Conservation (phyloP, 2,888 invertebrate genomes). For the Lymantria monacha region DNA sequence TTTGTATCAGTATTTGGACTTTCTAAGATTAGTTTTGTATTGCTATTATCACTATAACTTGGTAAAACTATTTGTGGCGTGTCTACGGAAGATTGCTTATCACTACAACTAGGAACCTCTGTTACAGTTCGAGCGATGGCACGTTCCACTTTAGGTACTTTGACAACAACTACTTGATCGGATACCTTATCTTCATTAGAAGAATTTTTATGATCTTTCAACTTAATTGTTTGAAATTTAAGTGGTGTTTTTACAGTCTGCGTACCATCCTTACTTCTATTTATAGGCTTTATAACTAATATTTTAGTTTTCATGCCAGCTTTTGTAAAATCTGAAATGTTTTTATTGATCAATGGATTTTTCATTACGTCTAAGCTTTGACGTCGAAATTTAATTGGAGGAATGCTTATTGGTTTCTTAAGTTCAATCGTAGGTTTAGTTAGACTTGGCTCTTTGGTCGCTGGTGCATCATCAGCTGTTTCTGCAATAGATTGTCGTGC, state of each 20-base stretch:
- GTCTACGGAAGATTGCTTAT: slow-evolving; percentile 9
- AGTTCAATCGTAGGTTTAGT: slow-evolving; percentile 27
- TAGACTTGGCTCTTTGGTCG: slow-evolving; percentile 19
- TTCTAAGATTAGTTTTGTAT: slow-evolving; percentile 4
- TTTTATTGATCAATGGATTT: slow-evolving; percentile 70
- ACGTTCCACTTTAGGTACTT: slow-evolving; percentile 68
- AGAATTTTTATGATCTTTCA: slow-evolving; percentile 76
- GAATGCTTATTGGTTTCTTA: slow-evolving; percentile 42
- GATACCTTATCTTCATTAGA: slow-evolving; percentile 50
- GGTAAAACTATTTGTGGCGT: slow-evolving; percentile 2
- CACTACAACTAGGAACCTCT: slow-evolving; percentile 21
- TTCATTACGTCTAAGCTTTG: slow-evolving; percentile 69
- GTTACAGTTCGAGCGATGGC: slow-evolving; percentile 32
- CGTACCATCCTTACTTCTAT: slow-evolving; percentile 59
- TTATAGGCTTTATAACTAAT: slow-evolving; percentile 72
- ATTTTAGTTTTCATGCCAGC: slow-evolving; percentile 76
- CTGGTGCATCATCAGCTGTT: not conserved
- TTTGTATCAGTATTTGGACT: not conserved
- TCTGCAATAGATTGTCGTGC: slow-evolving; percentile 12
- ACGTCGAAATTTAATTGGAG: slow-evolving; percentile 64
- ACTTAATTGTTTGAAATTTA: slow-evolving; percentile 85
- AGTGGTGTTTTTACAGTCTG: slow-evolving; percentile 49
- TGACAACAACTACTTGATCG: slow-evolving; percentile 68
- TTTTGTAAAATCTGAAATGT: slow-evolving; percentile 66
- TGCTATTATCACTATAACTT: slow-evolving; percentile 6